Evolutionary conservation across 2,113 vertebrate species (phyloP).

Genomic region (Lathamus discolor): DNA sequence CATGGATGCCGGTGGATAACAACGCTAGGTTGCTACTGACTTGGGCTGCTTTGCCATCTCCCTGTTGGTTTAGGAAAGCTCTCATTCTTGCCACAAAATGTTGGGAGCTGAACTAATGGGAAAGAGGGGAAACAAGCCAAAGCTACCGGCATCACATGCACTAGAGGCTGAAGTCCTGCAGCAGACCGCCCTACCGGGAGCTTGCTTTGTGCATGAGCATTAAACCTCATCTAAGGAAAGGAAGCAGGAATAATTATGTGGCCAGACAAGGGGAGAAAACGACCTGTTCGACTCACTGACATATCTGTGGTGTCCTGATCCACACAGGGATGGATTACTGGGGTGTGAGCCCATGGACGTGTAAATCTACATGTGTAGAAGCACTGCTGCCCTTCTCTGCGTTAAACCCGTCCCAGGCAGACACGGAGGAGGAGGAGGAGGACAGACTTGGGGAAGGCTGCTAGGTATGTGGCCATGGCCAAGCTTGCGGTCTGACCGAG

Average conservation of each 20-base stretch:
- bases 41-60: neutral
- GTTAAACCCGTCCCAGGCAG: neutral
- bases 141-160: neutral
- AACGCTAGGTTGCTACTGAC: neutral
- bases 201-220: neutral
- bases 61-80: neutral
- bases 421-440: neutral
- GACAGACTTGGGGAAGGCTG: neutral
- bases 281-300: neutral
- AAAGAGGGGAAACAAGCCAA: neutral
- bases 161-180: neutral
- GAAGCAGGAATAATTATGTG: neutral
- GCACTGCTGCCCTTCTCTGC: neutral
- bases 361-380: neutral
- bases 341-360: neutral
- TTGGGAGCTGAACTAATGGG: neutral
- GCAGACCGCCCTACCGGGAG: neutral
- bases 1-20: conserved; percentile 3
- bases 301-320: neutral
- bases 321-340: rapidly evolving
- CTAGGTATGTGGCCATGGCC: neutral
- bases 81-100: neutral
- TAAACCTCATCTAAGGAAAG: neutral
- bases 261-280: neutral
- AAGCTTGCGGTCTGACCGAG: neutral